Evolutionary conservation across 2,797 vertebrate genomes (phyloP), one percentile per base, ranked within the genome.

Genomic region (Philypnodon macrostomus): DNA sequence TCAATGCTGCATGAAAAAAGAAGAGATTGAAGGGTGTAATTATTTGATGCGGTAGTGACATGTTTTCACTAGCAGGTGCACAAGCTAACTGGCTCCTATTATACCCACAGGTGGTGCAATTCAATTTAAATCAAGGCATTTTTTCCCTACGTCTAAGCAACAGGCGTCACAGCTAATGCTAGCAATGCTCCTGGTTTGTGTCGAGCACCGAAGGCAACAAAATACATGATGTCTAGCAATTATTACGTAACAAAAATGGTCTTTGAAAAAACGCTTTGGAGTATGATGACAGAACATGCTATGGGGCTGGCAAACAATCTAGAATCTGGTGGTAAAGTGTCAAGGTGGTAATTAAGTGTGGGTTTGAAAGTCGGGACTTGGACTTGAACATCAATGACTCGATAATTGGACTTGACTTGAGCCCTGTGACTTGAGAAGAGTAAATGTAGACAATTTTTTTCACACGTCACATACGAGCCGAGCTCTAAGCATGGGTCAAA

Each of bases 21-120:
- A 9, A 21, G 35, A 36, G 11, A 41, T 17, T 16, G 1, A 40
- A 45, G 46, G 27, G 50, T 57, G 16, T 63, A 65, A 76, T 79
- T 75, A 75, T 63, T 64, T 60, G 15, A 71, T 44, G 44, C 23
- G 46, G 68, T 33, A 37, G 44, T 47, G 69, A 57, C 32, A 41
- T 19, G 39, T 49, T 62, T 40, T 42, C 17, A 39, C 42, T 29
- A 53, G 50, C 68, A 66, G 63, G 59, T 71, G 24, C 15, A 23
- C 44, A 46, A 2, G 21, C 35, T 36, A 19, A 17, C 26, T 4
- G 10, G 48, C 13, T 39, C 24, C 13, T 19, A 31, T 48, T 41
- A n/a, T 23, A 39, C 53, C 17, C 42, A 48, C 46, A 69, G 62
- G 58, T 67, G 63, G 26, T 51, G 36, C 3, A 21, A 56, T 15